Base-by-base conservation (phyloP, 2,797 vertebrate genomes). In the Uromys caudimaculatus region DNA sequence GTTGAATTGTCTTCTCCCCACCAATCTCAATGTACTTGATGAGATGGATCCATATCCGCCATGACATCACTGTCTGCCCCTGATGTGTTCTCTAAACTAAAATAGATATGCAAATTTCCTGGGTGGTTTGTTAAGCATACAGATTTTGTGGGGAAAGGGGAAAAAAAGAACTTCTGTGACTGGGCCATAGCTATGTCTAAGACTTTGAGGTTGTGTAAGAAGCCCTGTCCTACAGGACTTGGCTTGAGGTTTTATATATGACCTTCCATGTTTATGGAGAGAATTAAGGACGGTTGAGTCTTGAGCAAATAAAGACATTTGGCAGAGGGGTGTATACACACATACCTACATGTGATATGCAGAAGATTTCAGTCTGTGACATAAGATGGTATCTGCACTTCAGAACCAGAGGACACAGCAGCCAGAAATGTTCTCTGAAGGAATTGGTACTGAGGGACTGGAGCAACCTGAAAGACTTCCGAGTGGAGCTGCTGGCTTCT, bases 251-350 rank as follows among this genome's bases (percentile, higher is more conserved):
- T 87, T 84, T 35, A 41, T 0, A 23, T 38, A 35, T 85, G 52
- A n/a, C 89, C 69, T 93, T 79, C 41, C 21, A 3, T 19, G 9
- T 82, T 58, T 77, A 23, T 13, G 19, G n/a, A 90, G 71, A 71
- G 56, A 91, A 38, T 32, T 2, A 79, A 75, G 50, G 83, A 90
- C 41, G 10, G 16, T 13, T 13, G 47, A 54, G 60, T 52, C 35
- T 75, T 71, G 67, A 85, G 19, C 58, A 94, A 84, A 62, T 24
- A 83, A 77, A 88, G 93, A 60, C 50, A 56, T 89, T 85, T 89
- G 64, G n/a, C 16, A 35, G 44, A 90, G 27, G n/a, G 4, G 21
- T 0, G 0, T 0, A 3, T 10, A 3, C 6, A n/a, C 24, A 1
- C 23, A n/a, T 4, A 13, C 6, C 11, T 50, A 0, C 77, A 38